These are phyloP conservation scores for Platyrinchus mystaceus DNA, from an alignment of 2,797 vertebrate species.

Conservation along the genomic window DNA sequence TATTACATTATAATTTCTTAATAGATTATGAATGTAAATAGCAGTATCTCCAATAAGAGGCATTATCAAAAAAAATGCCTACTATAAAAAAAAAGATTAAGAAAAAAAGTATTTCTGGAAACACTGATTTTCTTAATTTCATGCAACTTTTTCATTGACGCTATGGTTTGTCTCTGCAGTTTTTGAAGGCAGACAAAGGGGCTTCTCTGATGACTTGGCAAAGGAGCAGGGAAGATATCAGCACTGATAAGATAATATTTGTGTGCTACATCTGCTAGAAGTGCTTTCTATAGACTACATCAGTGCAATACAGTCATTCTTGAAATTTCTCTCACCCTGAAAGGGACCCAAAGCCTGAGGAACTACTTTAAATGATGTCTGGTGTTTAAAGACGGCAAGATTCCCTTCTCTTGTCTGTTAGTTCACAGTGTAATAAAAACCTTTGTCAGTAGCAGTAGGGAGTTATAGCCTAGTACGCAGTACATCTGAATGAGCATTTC, in stretches of 20 bases:
- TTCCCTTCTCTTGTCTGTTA: not conserved
- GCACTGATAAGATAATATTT: not conserved
- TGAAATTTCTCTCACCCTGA: not conserved
- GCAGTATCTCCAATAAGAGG: not conserved
- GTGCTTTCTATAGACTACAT: not conserved
- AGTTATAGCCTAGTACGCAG: not conserved
- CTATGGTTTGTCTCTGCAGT: not conserved
- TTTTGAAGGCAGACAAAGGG: not conserved
- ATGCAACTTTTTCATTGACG: not conserved
- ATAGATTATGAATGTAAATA: not conserved
- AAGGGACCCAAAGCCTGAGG: not conserved
- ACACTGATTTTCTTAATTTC: not conserved
- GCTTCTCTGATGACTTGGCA: not conserved
- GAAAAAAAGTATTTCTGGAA: not conserved
- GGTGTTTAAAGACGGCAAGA: not conserved
- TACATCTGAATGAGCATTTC: not conserved
- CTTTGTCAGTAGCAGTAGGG: not conserved
- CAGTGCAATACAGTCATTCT: not conserved
- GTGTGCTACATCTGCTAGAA: slow-evolving; percentile 4
- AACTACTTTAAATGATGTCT: not conserved
- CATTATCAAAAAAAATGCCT: not conserved
- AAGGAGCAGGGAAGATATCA: not conserved
- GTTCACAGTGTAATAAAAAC: not conserved
- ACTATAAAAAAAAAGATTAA: not conserved
- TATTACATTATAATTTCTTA: not conserved